These are phyloP conservation scores for Pionites leucogaster DNA, from an alignment of 2,113 vertebrate species.

Conservation along the genomic window DNA sequence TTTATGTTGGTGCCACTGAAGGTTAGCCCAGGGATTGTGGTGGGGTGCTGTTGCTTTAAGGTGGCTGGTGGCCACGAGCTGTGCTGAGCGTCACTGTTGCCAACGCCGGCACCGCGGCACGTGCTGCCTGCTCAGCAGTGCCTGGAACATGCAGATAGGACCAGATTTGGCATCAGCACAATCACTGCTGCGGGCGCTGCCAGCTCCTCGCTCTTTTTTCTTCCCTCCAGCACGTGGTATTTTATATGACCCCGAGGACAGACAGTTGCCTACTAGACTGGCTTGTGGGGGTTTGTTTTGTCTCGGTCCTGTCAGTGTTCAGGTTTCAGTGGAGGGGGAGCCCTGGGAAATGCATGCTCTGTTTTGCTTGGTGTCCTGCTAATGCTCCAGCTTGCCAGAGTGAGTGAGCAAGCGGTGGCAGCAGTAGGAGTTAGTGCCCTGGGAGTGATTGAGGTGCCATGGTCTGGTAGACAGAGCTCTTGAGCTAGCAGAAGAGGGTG, in stretches of 20 bases:
- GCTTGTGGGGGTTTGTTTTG: neutral
- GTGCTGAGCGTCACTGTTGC: neutral
- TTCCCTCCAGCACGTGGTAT: neutral
- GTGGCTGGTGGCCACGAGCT: neutral
- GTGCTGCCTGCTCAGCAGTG: slow-evolving; percentile 34
- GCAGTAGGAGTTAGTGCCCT: neutral
- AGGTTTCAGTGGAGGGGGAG: neutral
- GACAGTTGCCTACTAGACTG: neutral
- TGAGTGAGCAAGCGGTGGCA: neutral
- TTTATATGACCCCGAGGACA: neutral
- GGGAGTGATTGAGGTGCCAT: neutral
- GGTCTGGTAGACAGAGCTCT: neutral
- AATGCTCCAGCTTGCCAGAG: neutral
- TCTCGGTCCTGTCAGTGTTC: neutral
- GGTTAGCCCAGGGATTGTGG: rapidly evolving
- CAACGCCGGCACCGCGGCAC: neutral
- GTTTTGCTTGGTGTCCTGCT: neutral
- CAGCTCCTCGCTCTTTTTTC: neutral
- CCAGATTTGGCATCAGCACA: slow-evolving; percentile 21
- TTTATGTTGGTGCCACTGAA: rapidly evolving
- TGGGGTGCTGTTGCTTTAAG: neutral
- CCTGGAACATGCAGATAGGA: slow-evolving; percentile 11
- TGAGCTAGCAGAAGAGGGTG: neutral
- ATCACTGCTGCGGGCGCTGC: neutral
- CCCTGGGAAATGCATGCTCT: neutral